A percentile compares a stretch with the other conserved stretches of the same genome.
Evolutionary conservation across 2,797 vertebrate genomes (phyloP).

Genomic region (Coreius guichenoti): DNA sequence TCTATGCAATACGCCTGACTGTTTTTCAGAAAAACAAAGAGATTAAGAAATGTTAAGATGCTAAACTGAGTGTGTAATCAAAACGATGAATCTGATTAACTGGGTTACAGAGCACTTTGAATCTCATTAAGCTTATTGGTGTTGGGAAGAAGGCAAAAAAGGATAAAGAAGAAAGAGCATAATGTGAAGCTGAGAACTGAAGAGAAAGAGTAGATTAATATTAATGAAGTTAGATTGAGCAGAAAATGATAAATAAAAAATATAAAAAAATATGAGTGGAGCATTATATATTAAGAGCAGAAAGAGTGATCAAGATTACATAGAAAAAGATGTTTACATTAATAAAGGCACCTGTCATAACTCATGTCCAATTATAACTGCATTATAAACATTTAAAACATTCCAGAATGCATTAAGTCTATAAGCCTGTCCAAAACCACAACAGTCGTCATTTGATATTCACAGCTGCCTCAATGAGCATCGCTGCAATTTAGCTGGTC

Average conservation of each 20-base stretch:
- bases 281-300: not conserved
- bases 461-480: slow-evolving; percentile 52
- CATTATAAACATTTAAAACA: slow-evolving; percentile 70
- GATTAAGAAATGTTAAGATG: slow-evolving; percentile 45
- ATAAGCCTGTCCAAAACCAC: slow-evolving; percentile 70
- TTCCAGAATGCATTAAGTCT: slow-evolving; percentile 71
- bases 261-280: not conserved
- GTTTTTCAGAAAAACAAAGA: slow-evolving; percentile 56
- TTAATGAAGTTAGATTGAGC: not conserved
- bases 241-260: not conserved
- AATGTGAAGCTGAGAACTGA: slow-evolving; percentile 30
- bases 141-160: slow-evolving; percentile 61
- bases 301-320: slow-evolving; percentile 2
- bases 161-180: slow-evolving; percentile 34
- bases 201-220: not conserved
- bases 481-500: slow-evolving; percentile 48
- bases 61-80: slow-evolving; percentile 71
- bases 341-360: slow-evolving; percentile 40
- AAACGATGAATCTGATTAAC: slow-evolving; percentile 73
- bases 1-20: slow-evolving; percentile 6
- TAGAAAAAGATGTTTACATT: slow-evolving; percentile 40
- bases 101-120: slow-evolving; percentile 71
- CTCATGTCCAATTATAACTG: slow-evolving; percentile 62
- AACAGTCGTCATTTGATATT: slow-evolving; percentile 65
- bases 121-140: slow-evolving; percentile 76